Conservation (phyloP, 2,113 vertebrate species). For the Macquaria ambigua region DNA sequence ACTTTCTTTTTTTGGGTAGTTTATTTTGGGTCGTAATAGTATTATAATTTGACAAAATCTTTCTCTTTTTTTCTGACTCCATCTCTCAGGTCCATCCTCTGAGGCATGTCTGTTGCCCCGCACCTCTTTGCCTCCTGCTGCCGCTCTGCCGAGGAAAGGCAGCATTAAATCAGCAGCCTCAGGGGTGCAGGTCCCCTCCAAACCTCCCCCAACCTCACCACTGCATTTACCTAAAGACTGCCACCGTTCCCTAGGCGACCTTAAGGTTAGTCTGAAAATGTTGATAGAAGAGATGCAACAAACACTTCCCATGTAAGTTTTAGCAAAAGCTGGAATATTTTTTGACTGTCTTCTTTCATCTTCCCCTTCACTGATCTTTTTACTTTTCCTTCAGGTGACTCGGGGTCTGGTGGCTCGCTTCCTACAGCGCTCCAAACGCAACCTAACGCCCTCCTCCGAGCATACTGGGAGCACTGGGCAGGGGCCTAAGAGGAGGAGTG, state of each 20-base stretch:
- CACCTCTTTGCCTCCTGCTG: conserved; percentile 67
- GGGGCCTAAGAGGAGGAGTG: conserved; percentile 84
- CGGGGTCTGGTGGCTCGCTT: conserved; percentile 92
- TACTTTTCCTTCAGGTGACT: conserved; percentile 83
- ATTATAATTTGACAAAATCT: neutral
- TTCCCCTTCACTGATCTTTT: neutral
- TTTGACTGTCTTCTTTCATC: neutral
- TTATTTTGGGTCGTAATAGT: neutral
- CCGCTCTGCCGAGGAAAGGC: conserved; percentile 80
- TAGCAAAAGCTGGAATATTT: neutral
- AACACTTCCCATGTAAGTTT: neutral
- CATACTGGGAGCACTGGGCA: conserved; percentile 80
- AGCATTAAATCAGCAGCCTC: conserved; percentile 70
- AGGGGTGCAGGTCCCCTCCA: conserved; percentile 75
- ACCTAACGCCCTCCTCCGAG: conserved; percentile 80
- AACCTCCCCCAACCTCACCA: conserved; percentile 81
- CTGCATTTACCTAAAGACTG: conserved; percentile 85
- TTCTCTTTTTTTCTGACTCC: conserved; percentile 2
- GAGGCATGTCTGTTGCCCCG: conserved; percentile 86
- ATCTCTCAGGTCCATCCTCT: conserved; percentile 83
- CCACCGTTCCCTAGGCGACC: conserved; percentile 93
- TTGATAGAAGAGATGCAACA: neutral
- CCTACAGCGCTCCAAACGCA: conserved; percentile 92
- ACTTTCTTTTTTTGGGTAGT: neutral
- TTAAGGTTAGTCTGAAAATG: conserved; percentile 85